Percentiles rank a stretch among this genome's conserved stretches.
Conservation (phyloP, 2,113 vertebrate species). For the Cervus canadensis region DNA sequence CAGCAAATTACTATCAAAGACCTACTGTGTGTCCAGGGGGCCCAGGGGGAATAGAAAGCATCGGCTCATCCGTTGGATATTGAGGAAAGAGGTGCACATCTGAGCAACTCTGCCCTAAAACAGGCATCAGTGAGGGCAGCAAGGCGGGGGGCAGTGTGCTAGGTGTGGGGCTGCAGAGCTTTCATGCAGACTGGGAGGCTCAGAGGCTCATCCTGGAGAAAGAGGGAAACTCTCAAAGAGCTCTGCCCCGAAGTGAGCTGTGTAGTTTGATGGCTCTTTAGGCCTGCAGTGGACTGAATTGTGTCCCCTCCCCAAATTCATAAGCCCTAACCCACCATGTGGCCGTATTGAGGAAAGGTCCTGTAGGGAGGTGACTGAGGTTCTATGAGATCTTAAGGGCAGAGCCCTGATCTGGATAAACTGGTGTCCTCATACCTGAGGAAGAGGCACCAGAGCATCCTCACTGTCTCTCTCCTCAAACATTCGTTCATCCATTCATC, state of each 20-base stretch:
- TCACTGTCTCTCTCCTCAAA: not conserved
- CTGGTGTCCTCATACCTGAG: not conserved
- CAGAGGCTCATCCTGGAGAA: not conserved
- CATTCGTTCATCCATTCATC: not conserved
- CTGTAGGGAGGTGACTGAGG: not conserved
- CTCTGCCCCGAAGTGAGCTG: not conserved
- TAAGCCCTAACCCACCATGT: too few relatives aligned
- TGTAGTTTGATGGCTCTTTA: not conserved
- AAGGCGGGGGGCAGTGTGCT: accelerated
- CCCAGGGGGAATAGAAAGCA: not conserved
- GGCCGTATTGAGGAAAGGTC: not conserved
- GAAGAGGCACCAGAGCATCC: not conserved
- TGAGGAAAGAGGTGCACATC: not conserved
- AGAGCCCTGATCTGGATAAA: not conserved
- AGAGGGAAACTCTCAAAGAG: not conserved
- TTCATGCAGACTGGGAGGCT: not conserved
- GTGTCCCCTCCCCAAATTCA: not conserved
- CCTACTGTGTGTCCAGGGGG: not conserved
- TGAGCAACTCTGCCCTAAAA: not conserved
- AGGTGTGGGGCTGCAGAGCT: too few relatives aligned
- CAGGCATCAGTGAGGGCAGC: not conserved
- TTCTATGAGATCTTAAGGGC: not conserved
- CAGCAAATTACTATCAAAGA: not conserved
- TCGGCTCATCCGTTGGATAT: accelerated
- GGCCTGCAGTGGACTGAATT: not conserved